These are phyloP conservation scores for Ischnus inquisitorius DNA, from an alignment of 2,888 invertebrate species.

Conservation along the genomic window DNA sequence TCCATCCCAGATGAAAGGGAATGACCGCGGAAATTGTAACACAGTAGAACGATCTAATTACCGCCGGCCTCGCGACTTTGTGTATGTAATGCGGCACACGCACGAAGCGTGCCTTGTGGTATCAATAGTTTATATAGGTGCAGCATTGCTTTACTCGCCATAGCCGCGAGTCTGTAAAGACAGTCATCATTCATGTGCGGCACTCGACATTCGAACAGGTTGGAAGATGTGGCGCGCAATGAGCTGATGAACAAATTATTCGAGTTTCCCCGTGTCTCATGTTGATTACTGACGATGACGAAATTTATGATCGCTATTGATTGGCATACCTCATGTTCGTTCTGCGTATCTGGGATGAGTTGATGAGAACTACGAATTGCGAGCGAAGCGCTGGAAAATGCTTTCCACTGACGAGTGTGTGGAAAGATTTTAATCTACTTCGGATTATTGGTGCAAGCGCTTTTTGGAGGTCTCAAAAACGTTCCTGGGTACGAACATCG, in stretches of 20 bases:
- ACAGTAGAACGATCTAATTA: constrained; percentile 79
- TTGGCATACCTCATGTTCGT: constrained; percentile 37
- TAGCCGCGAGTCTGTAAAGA: constrained; percentile 9
- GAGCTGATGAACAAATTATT: constrained; percentile 21
- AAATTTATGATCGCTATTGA: constrained; percentile 43
- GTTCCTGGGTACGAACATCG: too few species aligned
- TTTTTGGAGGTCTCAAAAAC: too few species aligned
- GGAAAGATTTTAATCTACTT: not conserved
- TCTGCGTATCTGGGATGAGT: constrained; percentile 23
- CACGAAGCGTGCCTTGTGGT: constrained; percentile 23
- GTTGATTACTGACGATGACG: constrained; percentile 30
- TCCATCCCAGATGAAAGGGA: constrained; percentile 75
- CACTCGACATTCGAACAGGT: constrained; percentile 9
- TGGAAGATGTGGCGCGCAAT: constrained; percentile 26
- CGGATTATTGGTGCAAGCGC: too few species aligned
- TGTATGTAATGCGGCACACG: constrained; percentile 27
- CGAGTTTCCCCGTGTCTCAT: constrained; percentile 29
- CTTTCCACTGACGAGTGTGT: not conserved
- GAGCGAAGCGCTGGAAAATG: not conserved
- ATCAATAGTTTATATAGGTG: not conserved
- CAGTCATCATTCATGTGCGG: constrained; percentile 7
- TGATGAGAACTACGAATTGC: constrained; percentile 14
- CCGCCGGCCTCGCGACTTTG: constrained; percentile 64
- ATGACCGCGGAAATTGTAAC: constrained; percentile 79
- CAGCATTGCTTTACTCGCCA: not conserved